These are phyloP conservation scores for Drosophila auraria DNA, from an alignment of 1,140 invertebrate species.

Conservation along the genomic window DNA sequence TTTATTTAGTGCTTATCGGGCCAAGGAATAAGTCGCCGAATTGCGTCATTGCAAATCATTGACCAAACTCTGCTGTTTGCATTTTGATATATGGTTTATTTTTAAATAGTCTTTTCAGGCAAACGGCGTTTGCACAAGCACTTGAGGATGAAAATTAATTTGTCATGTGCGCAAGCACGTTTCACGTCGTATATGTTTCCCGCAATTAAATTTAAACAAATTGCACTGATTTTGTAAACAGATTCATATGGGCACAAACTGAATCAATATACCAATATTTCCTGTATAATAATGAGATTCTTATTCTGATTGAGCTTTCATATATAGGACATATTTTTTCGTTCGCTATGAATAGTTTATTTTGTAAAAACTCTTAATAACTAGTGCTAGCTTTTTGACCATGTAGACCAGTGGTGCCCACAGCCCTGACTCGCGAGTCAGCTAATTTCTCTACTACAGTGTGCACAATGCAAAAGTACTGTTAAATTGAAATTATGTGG, in stretches of 20 bases:
- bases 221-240: not conserved
- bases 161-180: not conserved
- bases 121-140: conserved; percentile 17
- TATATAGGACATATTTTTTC: no score
- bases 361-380: no score
- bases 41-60: conserved; percentile 63
- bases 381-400: no score
- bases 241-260: no score
- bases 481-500: no score
- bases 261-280: not conserved
- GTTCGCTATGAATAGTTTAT: no score
- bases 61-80: conserved; percentile 31
- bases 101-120: conserved; percentile 20
- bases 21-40: conserved; percentile 36
- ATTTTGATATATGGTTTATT: conserved; percentile 50
- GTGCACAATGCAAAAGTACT: no score
- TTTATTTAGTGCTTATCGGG: conserved; percentile 52
- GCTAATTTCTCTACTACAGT: no score
- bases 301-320: no score
- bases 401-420: no score
- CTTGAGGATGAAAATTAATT: conserved; percentile 9
- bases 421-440: no score
- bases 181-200: not conserved
- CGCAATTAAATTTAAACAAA: conserved; percentile 5
- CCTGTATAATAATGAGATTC: not conserved